Conservation (phyloP, 2,113 vertebrate species). For the Urocynchramus pylzowi region DNA sequence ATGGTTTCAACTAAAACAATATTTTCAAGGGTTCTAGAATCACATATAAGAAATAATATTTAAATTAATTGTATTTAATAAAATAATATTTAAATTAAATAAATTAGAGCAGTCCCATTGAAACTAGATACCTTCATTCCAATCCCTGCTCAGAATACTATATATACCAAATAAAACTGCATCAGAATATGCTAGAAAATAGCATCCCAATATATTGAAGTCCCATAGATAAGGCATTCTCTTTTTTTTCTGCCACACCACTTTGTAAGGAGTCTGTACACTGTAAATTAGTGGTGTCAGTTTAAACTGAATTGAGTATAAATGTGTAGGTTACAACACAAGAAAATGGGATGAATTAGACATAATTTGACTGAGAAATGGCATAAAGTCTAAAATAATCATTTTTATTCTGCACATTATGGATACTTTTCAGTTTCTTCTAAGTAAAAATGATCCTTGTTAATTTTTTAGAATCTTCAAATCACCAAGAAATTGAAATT, state of each 20-base stretch:
- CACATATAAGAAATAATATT: not conserved
- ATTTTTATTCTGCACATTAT: not conserved
- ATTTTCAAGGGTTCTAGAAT: not conserved
- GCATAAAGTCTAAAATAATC: not conserved
- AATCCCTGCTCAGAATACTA: not conserved
- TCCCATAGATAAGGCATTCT: not conserved
- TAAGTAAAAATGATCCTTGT: not conserved
- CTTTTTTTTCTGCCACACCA: not conserved
- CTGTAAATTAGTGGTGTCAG: not conserved
- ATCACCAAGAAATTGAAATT: not conserved
- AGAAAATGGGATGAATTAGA: not conserved
- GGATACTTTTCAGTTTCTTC: not conserved
- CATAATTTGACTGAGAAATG: not conserved
- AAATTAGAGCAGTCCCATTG: not conserved
- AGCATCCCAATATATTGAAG: fast-evolving
- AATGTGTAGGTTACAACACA: not conserved
- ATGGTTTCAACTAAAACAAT: not conserved
- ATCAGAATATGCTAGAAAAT: not conserved
- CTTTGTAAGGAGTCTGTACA: not conserved
- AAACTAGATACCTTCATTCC: not conserved
- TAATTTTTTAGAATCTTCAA: not conserved
- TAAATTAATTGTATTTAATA: not conserved
- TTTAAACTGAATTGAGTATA: not conserved
- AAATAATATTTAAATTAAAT: not conserved
- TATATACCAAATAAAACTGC: not conserved